A percentile compares a stretch with the other conserved stretches of the same genome.
phyloP scores from a whole-genome alignment of 2,888 invertebrate genomes.

The Acanthosepion lycidas region DNA sequence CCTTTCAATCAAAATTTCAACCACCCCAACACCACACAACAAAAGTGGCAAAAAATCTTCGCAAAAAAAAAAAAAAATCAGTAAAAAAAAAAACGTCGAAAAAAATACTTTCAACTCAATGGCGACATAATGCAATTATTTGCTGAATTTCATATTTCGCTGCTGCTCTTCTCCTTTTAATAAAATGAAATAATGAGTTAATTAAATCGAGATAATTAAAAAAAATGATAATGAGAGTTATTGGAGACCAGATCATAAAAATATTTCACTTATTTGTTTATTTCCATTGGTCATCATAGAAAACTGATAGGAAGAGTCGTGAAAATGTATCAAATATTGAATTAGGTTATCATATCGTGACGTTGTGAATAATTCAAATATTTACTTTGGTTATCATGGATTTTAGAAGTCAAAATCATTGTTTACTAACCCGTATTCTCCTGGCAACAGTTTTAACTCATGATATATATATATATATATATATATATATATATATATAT shows the following conservation, averaged over 20 bases:
- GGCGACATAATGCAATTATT: neutral
- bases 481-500: too few relatives aligned
- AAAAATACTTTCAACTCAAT: neutral
- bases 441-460: too few relatives aligned
- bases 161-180: neutral
- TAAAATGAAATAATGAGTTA: neutral
- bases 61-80: neutral
- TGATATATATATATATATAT: too few relatives aligned
- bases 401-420: too few relatives aligned
- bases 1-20: neutral
- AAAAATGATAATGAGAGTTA: neutral
- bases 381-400: too few relatives aligned
- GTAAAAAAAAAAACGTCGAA: neutral
- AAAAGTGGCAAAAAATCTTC: neutral
- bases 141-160: neutral
- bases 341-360: too few relatives aligned
- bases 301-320: too few relatives aligned
- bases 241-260: neutral
- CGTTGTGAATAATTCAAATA: too few relatives aligned
- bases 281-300: neutral
- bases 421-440: too few relatives aligned
- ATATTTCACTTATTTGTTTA: neutral
- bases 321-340: too few relatives aligned
- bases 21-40: neutral
- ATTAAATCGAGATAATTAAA: neutral